Evolutionary conservation across 2,888 invertebrate genomes (phyloP).

Genomic region (Heliconius charithonia): DNA sequence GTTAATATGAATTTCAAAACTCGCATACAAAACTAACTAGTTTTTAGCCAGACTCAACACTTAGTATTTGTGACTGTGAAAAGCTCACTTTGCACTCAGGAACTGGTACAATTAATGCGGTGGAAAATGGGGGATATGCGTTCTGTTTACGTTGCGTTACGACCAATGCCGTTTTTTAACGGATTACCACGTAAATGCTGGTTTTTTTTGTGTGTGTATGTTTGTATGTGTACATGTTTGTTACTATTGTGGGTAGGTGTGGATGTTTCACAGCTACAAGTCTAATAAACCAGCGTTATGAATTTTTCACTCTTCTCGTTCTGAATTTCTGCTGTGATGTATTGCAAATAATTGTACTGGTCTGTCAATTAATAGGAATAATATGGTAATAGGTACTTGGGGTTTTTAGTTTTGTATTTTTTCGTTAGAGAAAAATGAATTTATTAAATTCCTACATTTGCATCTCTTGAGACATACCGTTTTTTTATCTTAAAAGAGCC

Average conservation of each 20-base stretch:
- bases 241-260: neutral
- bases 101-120: constrained; percentile 29
- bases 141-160: constrained; percentile 1
- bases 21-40: constrained; percentile 26
- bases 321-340: neutral
- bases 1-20: constrained; percentile 17
- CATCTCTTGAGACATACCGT: too few species aligned
- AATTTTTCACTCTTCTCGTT: too few species aligned
- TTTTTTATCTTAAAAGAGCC: too few species aligned
- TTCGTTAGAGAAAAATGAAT: too few species aligned
- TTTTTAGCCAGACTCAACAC: constrained; percentile 32
- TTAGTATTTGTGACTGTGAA: constrained; percentile 31
- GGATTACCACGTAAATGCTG: constrained; percentile 8
- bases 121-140: constrained; percentile 14
- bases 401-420: too few species aligned
- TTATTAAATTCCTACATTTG: too few species aligned
- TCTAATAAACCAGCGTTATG: neutral
- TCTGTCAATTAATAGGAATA: neutral
- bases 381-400: too few species aligned
- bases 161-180: neutral
- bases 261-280: neutral
- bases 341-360: neutral
- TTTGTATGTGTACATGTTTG: neutral
- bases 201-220: neutral
- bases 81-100: constrained; percentile 32